Evolutionary conservation across 2,888 invertebrate species (phyloP).

Genomic region (Ophion costatus): DNA sequence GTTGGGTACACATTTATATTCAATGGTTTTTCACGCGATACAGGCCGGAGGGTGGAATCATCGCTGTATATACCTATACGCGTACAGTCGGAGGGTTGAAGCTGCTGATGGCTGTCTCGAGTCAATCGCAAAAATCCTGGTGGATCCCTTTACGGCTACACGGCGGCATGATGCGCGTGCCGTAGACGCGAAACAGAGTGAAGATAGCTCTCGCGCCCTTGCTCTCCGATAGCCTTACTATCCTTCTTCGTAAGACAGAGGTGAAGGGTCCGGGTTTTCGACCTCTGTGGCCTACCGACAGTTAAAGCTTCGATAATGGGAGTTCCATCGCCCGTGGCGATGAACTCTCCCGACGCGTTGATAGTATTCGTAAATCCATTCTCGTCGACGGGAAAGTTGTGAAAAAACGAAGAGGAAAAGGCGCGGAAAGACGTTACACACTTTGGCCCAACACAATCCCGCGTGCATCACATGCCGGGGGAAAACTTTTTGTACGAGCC

Average conservation of each 20-base stretch:
- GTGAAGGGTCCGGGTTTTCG: constrained; percentile 55
- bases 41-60: constrained; percentile 44
- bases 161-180: constrained; percentile 44
- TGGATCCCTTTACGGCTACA: constrained; percentile 74
- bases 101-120: constrained; percentile 64
- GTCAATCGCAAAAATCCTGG: constrained; percentile 65
- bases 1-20: constrained; percentile 53
- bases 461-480: background rate
- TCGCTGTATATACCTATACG: constrained; percentile 21
- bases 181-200: constrained; percentile 5
- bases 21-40: constrained; percentile 41
- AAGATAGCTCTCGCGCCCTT: constrained; percentile 23
- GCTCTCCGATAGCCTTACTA: constrained; percentile 53
- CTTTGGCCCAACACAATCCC: background rate
- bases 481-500: too few species aligned
- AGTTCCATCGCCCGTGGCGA: constrained; percentile 57
- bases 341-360: constrained; percentile 30
- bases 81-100: constrained; percentile 41
- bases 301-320: constrained; percentile 69
- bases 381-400: constrained; percentile 30
- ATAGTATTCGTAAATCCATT: constrained; percentile 61
- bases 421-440: too few species aligned
- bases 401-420: background rate
- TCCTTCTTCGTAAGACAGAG: constrained; percentile 45
- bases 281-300: constrained; percentile 62